Evolutionary conservation across 2,113 vertebrate genomes (phyloP).

Genomic region (Percina caprodes): DNA sequence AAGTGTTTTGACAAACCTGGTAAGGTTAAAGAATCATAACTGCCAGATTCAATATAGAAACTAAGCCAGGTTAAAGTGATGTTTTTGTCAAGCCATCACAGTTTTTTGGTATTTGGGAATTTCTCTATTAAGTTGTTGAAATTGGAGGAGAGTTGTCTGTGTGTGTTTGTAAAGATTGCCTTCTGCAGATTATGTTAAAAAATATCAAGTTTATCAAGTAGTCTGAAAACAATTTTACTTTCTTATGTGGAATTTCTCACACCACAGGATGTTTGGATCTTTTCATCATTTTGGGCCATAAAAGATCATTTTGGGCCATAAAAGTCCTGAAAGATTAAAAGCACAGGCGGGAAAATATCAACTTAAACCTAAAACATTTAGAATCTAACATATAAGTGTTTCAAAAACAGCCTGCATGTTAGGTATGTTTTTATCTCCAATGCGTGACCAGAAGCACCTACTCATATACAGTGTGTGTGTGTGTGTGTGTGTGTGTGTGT

Average conservation of each 20-base stretch:
- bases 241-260: neutral
- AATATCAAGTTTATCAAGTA: neutral
- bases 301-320: neutral
- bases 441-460: neutral
- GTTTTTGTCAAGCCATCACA: neutral
- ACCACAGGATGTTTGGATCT: neutral
- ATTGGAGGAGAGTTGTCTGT: neutral
- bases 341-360: neutral
- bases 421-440: neutral
- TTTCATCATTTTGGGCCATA: neutral
- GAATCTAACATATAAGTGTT: neutral
- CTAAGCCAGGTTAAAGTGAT: neutral
- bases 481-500: constrained; percentile 1
- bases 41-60: constrained; percentile 21
- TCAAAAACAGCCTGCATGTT: neutral
- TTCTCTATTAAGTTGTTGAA: neutral
- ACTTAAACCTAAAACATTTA: neutral
- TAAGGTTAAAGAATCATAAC: constrained; percentile 2
- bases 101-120: neutral
- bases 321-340: neutral
- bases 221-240: constrained; percentile 3
- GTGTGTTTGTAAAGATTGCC: neutral
- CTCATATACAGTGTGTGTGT: neutral
- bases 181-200: neutral
- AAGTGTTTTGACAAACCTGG: constrained; percentile 8